phyloP scores from a whole-genome alignment of 2,888 invertebrate genomes.

The Malthinus flaveolus region DNA sequence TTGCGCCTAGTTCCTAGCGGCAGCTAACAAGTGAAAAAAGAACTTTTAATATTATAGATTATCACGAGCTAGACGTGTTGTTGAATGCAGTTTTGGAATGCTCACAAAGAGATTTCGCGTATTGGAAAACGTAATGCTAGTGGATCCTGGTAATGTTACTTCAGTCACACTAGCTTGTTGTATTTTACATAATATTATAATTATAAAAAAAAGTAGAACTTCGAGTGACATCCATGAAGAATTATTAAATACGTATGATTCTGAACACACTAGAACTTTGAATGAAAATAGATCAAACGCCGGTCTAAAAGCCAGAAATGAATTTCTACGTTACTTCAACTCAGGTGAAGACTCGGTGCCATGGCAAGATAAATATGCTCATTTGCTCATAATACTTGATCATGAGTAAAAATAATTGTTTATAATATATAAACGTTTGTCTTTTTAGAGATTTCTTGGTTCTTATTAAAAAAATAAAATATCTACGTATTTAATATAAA shows the following conservation, averaged over 20 bases:
- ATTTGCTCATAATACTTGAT: no score
- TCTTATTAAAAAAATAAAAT: no score
- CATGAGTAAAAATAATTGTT: no score
- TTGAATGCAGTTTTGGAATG: constrained; percentile 25
- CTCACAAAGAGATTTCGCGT: constrained; percentile 15
- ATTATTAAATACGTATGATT: neutral
- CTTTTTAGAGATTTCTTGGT: no score
- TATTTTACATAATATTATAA: constrained; percentile 9
- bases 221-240: neutral
- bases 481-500: no score
- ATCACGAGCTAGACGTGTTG: constrained; percentile 24
- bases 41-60: constrained; percentile 26
- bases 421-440: no score
- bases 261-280: neutral
- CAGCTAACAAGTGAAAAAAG: constrained; percentile 22
- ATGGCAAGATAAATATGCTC: neutral
- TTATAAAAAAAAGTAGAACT: neutral
- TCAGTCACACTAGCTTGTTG: constrained; percentile 6
- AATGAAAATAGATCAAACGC: neutral
- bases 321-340: neutral
- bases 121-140: constrained; percentile 9
- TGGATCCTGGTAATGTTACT: neutral
- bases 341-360: neutral
- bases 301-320: neutral
- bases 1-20: neutral